Percentiles rank a stretch among this genome's conserved stretches.
These are phyloP conservation scores for Enteromius thamalakanensis DNA, from an alignment of 2,797 vertebrate genomes.

Conservation along the genomic window DNA sequence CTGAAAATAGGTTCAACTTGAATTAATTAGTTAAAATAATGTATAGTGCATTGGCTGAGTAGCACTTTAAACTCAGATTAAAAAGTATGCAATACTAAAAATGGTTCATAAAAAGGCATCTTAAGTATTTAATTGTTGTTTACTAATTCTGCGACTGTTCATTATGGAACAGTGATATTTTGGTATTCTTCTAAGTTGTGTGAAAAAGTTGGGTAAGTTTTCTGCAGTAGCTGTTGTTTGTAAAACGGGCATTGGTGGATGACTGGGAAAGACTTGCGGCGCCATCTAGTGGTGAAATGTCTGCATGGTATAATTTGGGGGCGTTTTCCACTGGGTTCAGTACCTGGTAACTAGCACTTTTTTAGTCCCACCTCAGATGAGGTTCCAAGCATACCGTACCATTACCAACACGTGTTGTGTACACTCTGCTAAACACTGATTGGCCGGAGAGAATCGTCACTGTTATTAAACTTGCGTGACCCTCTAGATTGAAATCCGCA, in stretches of 20 bases:
- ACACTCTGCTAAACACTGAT: no score
- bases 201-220: not conserved
- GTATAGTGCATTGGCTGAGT: not conserved
- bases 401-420: no score
- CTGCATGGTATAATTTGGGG: no score
- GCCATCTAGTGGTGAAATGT: conserved; percentile 23
- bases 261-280: not conserved
- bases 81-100: not conserved
- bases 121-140: not conserved
- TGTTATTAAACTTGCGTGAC: no score
- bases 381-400: no score
- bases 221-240: not conserved
- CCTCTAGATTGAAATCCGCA: no score
- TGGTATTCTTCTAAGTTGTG: not conserved
- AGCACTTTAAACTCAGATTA: not conserved
- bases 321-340: no score
- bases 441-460: no score
- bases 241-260: not conserved
- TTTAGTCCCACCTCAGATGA: no score
- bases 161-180: not conserved
- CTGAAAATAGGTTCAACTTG: not conserved
- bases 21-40: not conserved
- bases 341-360: no score
- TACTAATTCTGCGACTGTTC: not conserved
- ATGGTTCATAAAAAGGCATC: not conserved